phyloP scores from a whole-genome alignment of 2,888 invertebrate genomes.

The Lochmaea capreae region DNA sequence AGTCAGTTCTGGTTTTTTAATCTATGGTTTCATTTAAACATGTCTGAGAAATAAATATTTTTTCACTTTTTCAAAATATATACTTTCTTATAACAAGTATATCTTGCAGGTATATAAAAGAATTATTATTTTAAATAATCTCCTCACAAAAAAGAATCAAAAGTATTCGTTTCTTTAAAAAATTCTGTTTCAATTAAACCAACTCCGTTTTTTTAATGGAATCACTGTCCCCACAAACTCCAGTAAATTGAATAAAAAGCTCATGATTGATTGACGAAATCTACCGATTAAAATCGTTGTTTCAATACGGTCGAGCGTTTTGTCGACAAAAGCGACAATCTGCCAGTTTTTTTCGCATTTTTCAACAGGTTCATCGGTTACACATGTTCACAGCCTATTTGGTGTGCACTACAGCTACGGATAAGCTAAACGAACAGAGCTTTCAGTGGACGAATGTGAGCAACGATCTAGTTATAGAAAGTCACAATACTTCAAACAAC shows the following conservation, averaged over 20 bases:
- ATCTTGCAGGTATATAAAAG: no score
- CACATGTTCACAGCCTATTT: conserved; percentile 46
- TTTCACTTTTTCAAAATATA: no score
- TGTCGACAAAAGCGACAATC: conserved; percentile 32
- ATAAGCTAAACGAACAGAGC: conserved; percentile 21
- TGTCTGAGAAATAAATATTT: no score
- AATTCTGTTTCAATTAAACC: neutral
- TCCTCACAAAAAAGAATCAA: neutral
- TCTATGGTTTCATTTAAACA: no score
- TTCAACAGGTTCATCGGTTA: conserved; percentile 42
- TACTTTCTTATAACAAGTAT: no score
- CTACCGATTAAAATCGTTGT: conserved; percentile 26
- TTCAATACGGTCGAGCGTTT: conserved; percentile 27
- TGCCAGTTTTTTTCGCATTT: conserved; percentile 38
- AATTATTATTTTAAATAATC: no score
- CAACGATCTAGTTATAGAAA: neutral
- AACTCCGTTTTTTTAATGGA: neutral
- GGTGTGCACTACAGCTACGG: conserved; percentile 41
- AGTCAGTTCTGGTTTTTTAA: no score
- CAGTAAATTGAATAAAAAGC: conserved; percentile 10
- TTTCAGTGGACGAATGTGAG: neutral
- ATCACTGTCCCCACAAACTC: neutral
- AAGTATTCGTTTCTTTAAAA: neutral
- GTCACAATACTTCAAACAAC: neutral
- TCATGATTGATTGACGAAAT: conserved; percentile 20